Base-by-base conservation (phyloP, 35 echinoderm and acorn worm genomes). In the Apostichopus japonicus region DNA sequence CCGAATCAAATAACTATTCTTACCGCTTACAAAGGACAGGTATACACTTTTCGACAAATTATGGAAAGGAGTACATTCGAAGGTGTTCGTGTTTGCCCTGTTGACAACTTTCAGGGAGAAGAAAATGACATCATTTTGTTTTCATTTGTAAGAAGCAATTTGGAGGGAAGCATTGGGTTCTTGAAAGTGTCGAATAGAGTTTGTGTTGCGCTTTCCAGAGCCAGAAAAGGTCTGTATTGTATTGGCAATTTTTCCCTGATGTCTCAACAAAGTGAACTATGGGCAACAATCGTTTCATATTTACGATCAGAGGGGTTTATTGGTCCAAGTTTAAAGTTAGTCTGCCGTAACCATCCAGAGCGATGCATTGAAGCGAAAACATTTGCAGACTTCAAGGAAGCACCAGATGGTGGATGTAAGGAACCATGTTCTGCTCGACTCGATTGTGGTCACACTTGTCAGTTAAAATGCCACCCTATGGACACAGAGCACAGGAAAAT, bases 101-200 rank as follows among this genome's bases (percentile, higher is more conserved):
- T 97, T 56, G 96, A 94, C 92, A 95, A 95, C 58, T 97, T 91
- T 52, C 93, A 94, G 57, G 96, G 93, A 1, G 96, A 95, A 75
- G 94, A 94, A 79, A 94, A 93, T 87, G 93, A 97, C n/a, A 95
- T 97, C 27, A 93, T 97, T 80, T 56, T 97, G 27, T 61, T 97
- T 19, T 93, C 94, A 10, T 76, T 94, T 24, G 94, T 93, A 33
- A 22, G 91, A 79, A 94, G 93, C 71, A 94, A 95, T 15, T 80
- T 90, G 44, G 96, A 77, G 27, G 94, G 96, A 5, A 97, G 63
- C 17, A 90, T 94, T 25, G 96, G 93, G 52, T 97, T 91, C 53
- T 71, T 97, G 15, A 92, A 93, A 65, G 72, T 86, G n/a, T 78
- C 91, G 11, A 94, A 93, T 51, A 23, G 93, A 77, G 79, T 97